Evolutionary conservation across 2,888 invertebrate species (phyloP).

Genomic region (Dione vanillae): DNA sequence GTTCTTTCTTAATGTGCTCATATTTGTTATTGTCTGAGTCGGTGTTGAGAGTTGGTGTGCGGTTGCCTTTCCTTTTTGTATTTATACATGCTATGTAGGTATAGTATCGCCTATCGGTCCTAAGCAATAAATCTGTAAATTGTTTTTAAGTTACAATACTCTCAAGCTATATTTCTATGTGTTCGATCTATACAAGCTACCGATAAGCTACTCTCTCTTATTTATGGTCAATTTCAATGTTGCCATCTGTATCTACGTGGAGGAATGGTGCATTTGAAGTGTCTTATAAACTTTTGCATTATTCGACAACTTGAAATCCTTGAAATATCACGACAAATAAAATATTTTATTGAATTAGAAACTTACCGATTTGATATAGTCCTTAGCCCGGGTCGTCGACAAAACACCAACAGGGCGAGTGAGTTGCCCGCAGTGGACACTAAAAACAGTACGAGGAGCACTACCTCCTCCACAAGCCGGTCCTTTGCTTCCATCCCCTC

Average conservation of each 20-base stretch:
- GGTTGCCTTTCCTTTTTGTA: background rate
- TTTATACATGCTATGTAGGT: background rate
- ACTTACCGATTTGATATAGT: constrained; percentile 91
- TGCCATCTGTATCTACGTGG: constrained; percentile 27
- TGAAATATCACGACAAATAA: no score
- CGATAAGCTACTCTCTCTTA: constrained; percentile 39
- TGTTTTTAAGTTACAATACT: constrained; percentile 1
- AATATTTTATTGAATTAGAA: constrained; percentile 30
- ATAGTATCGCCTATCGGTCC: background rate
- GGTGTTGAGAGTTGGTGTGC: background rate
- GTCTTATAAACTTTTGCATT: constrained; percentile 46
- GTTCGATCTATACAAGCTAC: constrained; percentile 21
- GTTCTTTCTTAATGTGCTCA: constrained; percentile 5
- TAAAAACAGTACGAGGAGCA: constrained; percentile 83
- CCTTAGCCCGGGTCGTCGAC: constrained; percentile 88
- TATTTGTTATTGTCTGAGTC: background rate
- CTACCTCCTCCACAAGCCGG: constrained; percentile 77
- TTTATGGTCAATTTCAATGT: constrained; percentile 40
- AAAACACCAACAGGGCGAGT: constrained; percentile 89
- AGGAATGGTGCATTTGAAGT: constrained; percentile 27
- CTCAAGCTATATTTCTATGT: constrained; percentile 27
- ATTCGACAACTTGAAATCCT: constrained; percentile 49
- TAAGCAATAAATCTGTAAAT: background rate
- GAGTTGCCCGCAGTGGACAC: constrained; percentile 89
- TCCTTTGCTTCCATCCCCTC: constrained; percentile 79